Conservation (phyloP, 2,113 vertebrate species). For the Vidua chalybeata region DNA sequence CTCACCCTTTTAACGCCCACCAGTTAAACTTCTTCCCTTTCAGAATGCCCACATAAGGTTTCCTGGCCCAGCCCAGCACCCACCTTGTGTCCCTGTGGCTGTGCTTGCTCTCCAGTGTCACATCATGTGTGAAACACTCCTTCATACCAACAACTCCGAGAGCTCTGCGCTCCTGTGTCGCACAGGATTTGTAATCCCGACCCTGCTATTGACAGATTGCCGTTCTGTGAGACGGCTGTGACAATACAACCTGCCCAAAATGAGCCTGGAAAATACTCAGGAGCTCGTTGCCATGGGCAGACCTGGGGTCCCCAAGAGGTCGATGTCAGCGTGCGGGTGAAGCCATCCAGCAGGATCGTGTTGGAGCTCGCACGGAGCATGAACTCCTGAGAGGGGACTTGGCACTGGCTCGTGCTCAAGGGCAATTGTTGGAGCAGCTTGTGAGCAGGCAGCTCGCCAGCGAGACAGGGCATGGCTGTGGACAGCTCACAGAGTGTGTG, state of each 20-base stretch:
- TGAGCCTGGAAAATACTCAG: neutral
- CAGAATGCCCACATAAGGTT: neutral
- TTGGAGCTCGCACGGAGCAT: neutral
- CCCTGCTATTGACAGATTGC: neutral
- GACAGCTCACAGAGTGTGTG: neutral
- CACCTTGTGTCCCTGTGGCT: neutral
- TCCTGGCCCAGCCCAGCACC: neutral
- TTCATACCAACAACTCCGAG: neutral
- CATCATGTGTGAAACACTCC: neutral
- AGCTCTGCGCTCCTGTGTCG: conserved; percentile 13
- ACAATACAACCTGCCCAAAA: neutral
- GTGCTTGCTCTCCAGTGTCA: neutral
- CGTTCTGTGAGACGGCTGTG: neutral
- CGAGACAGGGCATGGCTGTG: neutral
- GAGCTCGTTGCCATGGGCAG: neutral
- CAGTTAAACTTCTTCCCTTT: neutral
- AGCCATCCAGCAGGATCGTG: neutral
- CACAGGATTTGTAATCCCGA: neutral
- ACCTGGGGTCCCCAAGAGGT: conserved; percentile 4
- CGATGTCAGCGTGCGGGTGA: neutral
- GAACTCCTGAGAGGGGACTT: neutral
- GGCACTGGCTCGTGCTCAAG: conserved; percentile 12
- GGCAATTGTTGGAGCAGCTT: conserved; percentile 21
- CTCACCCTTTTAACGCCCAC: neutral
- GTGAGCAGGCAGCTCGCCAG: conserved; percentile 34